Evolutionary conservation across 64 coral and sea anemone species (phyloP), one percentile per base, ranked within the genome.

Genomic region (Pocillopora damicornis): DNA sequence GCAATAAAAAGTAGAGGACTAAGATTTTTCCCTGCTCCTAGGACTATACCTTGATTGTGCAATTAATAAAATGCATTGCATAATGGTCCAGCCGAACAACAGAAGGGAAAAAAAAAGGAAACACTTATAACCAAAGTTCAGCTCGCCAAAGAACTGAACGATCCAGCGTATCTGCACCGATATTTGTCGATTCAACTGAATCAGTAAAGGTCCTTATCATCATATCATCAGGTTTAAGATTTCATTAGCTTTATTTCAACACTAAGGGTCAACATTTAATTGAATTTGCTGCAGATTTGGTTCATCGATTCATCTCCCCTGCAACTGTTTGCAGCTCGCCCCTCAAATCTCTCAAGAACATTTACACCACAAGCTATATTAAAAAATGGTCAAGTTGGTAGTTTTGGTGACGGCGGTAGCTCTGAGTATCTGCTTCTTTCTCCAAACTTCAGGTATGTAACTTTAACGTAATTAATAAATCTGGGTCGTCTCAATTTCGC

Each of bases 241-340:
- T 71, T 71, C 67, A 71, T 71, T 71, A 71, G 67, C 20, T 3
- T n/a, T 71, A 23, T 20, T 25, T 71, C 67, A 71, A 25, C 67
- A 25, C 67, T 71, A 69, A n/a, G 11, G 25, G 25, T 71, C 22
- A 67, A 71, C 67, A 25, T 11, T 11, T 71, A 4, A 71, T 22
- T 71, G 20, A n/a, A 25, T 23, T 23, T 71, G 25, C n/a, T 71
- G 67, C 67, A 85, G 81, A 85, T 85, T 57, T 15, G 65, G 37
- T 57, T 85, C 81, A 12, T 20, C 20, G 18, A 16, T 22, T 67
- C 64, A n/a, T 67, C 42, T 51, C 42, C 42, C 42, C 7, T 51
- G 42, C 42, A 51, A 51, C 42, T 51, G 42, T 51, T 51, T 67
- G 64, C 37, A 83, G 37, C 36, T 18, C 81, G 81, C n/a, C 42